Base-by-base conservation (phyloP, 2,113 vertebrate genomes). In the Trematocara variabile region DNA sequence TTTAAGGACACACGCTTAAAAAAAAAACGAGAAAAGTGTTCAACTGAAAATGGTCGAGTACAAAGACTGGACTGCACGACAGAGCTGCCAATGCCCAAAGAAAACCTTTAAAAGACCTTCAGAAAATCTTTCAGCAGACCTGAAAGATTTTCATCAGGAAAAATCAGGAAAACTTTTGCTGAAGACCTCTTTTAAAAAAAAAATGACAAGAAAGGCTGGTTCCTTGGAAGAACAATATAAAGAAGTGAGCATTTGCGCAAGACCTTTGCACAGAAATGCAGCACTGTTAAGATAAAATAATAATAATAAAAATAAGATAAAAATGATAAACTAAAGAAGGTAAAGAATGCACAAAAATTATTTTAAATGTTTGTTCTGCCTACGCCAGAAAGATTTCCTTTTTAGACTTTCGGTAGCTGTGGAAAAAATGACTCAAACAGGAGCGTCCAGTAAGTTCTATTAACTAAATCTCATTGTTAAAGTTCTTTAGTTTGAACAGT, bases 331-430 rank as follows among this genome's bases (percentile, higher is more conserved):
- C 37, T 41, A 39, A 68, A 41, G 18, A 18, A 52, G 48, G 48
- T 52, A 52, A 52, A n/a, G n/a, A 41, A 41, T 22, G 12, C 63
- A 22, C 34, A 41, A 41, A 41, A 41, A 20, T 0, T 1, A 68
- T 2, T 41, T 41, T 0, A 41, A 68, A 41, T 68, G 37, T 41
- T 41, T 41, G n/a, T 68, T 22, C 6, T 41, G 34, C 37, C 12
- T 20, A 5, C 0, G 2, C 34, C 34, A 20, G 60, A 37, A 39
- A 39, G 60, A 68, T 39, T 22, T 0, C 10, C 2, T 7, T 41
- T 68, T 68, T 41, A 68, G 63, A 39, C 30, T 34, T 34, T 63
- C 10, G 20, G 37, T 41, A 68, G 0, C 12, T 70, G n/a, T 68
- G n/a, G 37, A 25, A 41, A 34, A 68, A 6, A 25, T 2, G n/a